phyloP scores from a whole-genome alignment of 2,797 vertebrate species.

The Okamejei kenojei region DNA sequence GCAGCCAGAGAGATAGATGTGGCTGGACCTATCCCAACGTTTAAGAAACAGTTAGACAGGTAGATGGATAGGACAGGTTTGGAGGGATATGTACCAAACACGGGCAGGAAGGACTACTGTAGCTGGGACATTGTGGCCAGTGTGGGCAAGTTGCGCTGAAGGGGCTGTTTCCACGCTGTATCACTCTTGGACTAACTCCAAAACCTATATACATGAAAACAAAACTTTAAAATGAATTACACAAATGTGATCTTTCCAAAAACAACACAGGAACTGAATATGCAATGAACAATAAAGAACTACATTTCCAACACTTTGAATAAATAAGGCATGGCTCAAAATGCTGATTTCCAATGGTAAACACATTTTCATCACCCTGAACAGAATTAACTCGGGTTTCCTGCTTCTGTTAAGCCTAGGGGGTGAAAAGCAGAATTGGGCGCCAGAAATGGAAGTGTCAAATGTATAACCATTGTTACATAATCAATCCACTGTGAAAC shows the following conservation, averaged over 20 bases:
- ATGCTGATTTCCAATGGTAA: neutral
- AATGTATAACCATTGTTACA: neutral
- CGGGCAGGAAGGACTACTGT: no score
- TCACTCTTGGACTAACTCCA: no score
- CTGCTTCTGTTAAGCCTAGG: neutral
- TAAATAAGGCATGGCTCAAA: neutral
- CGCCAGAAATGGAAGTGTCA: neutral
- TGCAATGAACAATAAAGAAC: neutral
- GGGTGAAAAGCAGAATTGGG: neutral
- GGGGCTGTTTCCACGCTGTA: no score
- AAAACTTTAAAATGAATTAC: neutral
- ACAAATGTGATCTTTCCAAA: neutral
- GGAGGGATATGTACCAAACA: no score
- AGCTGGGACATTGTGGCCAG: no score
- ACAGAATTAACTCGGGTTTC: neutral
- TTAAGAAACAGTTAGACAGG: no score
- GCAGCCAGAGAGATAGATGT: no score
- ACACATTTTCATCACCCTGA: constrained; percentile 11
- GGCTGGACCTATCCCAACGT: no score
- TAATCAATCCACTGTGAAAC: neutral
- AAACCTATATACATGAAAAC: neutral
- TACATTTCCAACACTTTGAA: neutral
- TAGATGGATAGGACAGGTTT: no score
- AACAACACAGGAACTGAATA: no score
- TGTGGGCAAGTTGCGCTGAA: no score